Evolutionary conservation across 2,113 vertebrate genomes (phyloP).

Genomic region (Prunella fulvescens): DNA sequence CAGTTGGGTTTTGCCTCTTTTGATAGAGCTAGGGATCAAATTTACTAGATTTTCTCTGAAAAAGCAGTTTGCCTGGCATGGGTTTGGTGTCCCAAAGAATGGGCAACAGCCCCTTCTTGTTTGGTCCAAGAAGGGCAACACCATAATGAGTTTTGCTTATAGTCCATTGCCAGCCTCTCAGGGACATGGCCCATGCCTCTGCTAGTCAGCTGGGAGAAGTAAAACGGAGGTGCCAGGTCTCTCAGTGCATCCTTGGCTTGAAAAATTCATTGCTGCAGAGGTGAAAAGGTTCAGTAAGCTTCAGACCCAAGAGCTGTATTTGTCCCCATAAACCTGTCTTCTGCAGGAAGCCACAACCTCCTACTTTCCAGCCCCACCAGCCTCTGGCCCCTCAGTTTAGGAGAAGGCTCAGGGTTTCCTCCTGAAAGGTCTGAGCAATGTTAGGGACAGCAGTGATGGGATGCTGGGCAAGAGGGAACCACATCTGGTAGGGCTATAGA

Average conservation of each 20-base stretch:
- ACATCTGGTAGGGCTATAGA: neutral
- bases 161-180: too few species aligned
- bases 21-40: neutral
- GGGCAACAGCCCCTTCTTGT: neutral
- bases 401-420: neutral
- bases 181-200: neutral
- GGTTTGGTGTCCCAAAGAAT: neutral
- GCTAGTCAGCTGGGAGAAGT: neutral
- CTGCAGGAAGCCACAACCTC: neutral
- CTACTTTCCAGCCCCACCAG: neutral
- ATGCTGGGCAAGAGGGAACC: neutral
- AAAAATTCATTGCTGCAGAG: neutral
- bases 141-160: neutral
- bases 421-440: neutral
- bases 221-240: neutral
- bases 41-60: constrained; percentile 61
- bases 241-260: neutral
- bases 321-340: neutral
- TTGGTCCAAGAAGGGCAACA: neutral
- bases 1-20: neutral
- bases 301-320: neutral
- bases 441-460: neutral
- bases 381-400: neutral
- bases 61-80: neutral
- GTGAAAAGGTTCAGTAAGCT: neutral